A percentile compares a stretch with the other conserved stretches of the same genome.
phyloP scores from a whole-genome alignment of 2,888 invertebrate genomes.

The Palloptera scutellata region DNA sequence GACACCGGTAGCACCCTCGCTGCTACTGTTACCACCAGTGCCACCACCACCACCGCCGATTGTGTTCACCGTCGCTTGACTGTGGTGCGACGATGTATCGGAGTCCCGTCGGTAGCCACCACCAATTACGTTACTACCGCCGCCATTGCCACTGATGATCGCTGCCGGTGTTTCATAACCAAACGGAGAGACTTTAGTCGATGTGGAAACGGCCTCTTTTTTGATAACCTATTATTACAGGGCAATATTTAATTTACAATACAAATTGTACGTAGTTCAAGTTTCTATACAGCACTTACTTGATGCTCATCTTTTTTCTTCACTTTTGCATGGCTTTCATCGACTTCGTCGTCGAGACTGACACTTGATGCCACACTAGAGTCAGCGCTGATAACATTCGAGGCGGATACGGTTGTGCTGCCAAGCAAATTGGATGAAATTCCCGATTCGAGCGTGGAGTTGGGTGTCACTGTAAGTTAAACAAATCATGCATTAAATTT shows the following conservation, averaged over 20 bases:
- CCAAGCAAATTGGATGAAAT: conserved; percentile 73
- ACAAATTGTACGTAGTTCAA: background rate
- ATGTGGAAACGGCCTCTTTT: conserved; percentile 63
- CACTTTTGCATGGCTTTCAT: conserved; percentile 61
- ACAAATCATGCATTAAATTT: background rate
- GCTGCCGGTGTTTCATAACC: conserved; percentile 50
- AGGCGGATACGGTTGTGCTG: conserved; percentile 71
- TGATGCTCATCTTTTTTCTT: conserved; percentile 64
- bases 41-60: conserved; percentile 45
- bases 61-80: conserved; percentile 41
- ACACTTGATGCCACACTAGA: conserved; percentile 65
- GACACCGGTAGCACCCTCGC: background rate
- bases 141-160: conserved; percentile 40
- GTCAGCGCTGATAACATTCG: conserved; percentile 67
- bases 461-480: conserved; percentile 59
- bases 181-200: conserved; percentile 60
- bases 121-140: conserved; percentile 37
- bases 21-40: conserved; percentile 13
- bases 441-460: conserved; percentile 63
- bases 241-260: background rate
- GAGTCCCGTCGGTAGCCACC: conserved; percentile 49
- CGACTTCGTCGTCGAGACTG: conserved; percentile 63
- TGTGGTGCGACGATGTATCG: conserved; percentile 49
- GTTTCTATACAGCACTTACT: conserved; percentile 43
- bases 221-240: conserved; percentile 55